phyloP scores from a whole-genome alignment of 2,797 vertebrate species.

The Microctenopoma stevenorrisi region DNA sequence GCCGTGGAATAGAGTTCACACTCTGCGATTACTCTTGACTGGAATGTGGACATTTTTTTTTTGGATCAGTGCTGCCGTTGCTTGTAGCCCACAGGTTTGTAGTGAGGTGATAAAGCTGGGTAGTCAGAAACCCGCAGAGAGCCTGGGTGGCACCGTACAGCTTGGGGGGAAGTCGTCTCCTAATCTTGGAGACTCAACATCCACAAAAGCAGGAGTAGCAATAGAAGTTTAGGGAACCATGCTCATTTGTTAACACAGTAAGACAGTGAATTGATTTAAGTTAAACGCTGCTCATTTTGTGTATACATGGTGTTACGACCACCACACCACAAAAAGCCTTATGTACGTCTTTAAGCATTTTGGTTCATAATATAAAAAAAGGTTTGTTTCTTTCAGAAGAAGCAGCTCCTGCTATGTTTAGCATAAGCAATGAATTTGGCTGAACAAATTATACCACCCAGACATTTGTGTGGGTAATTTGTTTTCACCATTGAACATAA shows the following conservation, averaged over 20 bases:
- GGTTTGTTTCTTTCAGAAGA: no score
- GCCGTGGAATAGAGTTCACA: slow-evolving; percentile 19
- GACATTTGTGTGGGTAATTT: neutral
- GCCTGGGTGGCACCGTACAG: slow-evolving; percentile 9
- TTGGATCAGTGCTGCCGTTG: slow-evolving; percentile 31
- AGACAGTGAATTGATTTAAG: neutral
- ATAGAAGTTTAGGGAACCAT: neutral
- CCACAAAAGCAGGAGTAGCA: slow-evolving; percentile 15
- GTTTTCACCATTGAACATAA: neutral
- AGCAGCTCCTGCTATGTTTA: no score
- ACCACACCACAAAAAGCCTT: no score
- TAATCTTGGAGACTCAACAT: slow-evolving; percentile 15
- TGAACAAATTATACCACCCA: no score
- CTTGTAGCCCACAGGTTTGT: slow-evolving; percentile 14
- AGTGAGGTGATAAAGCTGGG: slow-evolving; percentile 26
- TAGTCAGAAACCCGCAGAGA: slow-evolving; percentile 27
- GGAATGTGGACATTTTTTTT: slow-evolving; percentile 18
- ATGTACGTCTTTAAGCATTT: no score
- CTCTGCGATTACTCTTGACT: slow-evolving; percentile 21
- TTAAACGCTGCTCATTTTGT: neutral
- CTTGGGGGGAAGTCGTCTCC: slow-evolving; percentile 3
- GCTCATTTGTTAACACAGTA: neutral
- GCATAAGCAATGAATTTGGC: no score
- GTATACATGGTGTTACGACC: neutral
- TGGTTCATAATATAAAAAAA: no score